Percentiles rank a stretch among this genome's conserved stretches.
Evolutionary conservation across 2,113 vertebrate genomes (phyloP).

Genomic region (Bambusicola thoracicus): DNA sequence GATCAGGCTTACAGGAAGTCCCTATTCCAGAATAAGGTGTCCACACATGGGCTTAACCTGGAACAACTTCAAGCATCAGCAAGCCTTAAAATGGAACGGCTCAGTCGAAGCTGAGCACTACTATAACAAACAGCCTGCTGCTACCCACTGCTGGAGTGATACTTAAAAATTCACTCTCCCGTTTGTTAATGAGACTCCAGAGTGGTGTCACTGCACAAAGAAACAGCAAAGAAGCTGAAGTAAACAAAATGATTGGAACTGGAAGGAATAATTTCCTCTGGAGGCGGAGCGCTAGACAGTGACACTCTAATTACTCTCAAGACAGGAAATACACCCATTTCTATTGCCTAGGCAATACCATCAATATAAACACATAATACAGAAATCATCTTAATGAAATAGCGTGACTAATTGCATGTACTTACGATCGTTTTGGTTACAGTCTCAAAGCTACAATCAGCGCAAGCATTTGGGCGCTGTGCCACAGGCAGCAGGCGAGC

Average conservation of each 20-base stretch:
- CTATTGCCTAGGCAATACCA: not conserved
- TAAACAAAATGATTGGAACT: conserved; percentile 23
- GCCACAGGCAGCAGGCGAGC: conserved; percentile 4
- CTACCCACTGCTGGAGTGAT: not conserved
- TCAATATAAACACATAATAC: not conserved
- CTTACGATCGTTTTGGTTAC: not conserved
- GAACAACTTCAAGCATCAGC: not conserved
- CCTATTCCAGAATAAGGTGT: not conserved
- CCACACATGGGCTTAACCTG: not conserved
- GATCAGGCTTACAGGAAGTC: not conserved
- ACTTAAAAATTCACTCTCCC: not conserved
- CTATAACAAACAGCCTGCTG: not conserved
- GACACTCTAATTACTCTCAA: not conserved
- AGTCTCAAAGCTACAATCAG: not conserved
- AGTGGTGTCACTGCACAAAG: not conserved
- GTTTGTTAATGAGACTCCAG: not conserved
- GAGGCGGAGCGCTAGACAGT: not conserved
- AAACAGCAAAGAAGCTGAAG: not conserved
- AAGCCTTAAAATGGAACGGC: not conserved
- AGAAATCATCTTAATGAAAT: conserved; percentile 15
- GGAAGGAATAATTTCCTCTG: not conserved
- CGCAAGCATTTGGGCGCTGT: not conserved
- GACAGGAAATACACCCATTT: conserved; percentile 9
- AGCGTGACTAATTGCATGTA: not conserved
- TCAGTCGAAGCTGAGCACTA: fast-evolving